A percentile compares a stretch with the other conserved stretches of the same genome.
phyloP scores from a whole-genome alignment of 2,888 invertebrate species.

The Portevinia maculata region DNA sequence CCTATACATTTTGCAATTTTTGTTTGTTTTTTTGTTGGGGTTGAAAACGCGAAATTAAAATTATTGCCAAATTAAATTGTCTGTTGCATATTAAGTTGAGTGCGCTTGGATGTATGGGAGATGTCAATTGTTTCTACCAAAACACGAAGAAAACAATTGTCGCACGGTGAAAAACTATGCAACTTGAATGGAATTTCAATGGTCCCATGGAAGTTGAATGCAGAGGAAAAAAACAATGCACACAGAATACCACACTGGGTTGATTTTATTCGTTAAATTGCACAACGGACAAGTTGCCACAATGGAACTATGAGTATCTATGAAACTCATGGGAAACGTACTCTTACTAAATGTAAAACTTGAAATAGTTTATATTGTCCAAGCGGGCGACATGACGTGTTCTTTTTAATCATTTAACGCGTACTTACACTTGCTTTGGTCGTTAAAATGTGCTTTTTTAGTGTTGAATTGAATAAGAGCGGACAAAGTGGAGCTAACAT shows the following conservation, averaged over 20 bases:
- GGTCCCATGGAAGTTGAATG: background rate
- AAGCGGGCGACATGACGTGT: slow-evolving; percentile 10
- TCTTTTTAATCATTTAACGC: slow-evolving; percentile 47
- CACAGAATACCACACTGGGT: slow-evolving; percentile 51
- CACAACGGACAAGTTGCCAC: slow-evolving; percentile 11
- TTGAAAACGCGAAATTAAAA: slow-evolving; percentile 30
- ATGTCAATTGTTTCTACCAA: slow-evolving; percentile 26
- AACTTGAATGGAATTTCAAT: slow-evolving; percentile 54
- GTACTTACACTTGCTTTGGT: slow-evolving; percentile 24
- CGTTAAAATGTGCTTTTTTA: slow-evolving; percentile 50
- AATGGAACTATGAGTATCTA: background rate
- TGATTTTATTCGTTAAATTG: slow-evolving; percentile 44
- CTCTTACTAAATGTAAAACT: slow-evolving; percentile 18
- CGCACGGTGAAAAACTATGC: slow-evolving; percentile 40
- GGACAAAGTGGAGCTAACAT: slow-evolving; percentile 6
- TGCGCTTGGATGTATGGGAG: slow-evolving; percentile 21
- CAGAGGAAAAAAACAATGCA: slow-evolving; percentile 43
- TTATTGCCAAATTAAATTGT: slow-evolving; percentile 67
- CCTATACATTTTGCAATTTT: background rate
- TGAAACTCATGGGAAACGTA: slow-evolving; percentile 13
- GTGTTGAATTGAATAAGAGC: slow-evolving; percentile 11
- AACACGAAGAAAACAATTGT: slow-evolving; percentile 41
- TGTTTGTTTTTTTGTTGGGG: slow-evolving; percentile 2
- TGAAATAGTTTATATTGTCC: slow-evolving; percentile 47
- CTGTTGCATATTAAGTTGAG: slow-evolving; percentile 57